Conservation (phyloP, 1,140 invertebrate genomes). For the Lepeophtheirus salmonis region DNA sequence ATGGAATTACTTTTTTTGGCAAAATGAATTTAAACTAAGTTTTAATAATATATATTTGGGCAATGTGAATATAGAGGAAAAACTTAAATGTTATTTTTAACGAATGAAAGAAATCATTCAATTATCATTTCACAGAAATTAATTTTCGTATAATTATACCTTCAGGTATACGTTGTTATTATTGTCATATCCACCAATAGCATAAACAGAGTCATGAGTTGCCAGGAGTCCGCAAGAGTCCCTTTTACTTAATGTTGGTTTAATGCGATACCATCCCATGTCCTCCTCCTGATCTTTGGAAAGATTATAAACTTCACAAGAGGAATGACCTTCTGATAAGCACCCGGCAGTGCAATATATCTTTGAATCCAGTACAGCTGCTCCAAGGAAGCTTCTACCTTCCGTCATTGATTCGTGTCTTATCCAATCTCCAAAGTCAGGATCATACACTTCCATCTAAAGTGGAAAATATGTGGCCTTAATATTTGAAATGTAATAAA, state of each 20-base stretch:
- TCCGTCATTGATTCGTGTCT: neutral
- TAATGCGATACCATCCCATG: neutral
- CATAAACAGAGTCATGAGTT: neutral
- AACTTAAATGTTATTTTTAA: too few relatives aligned
- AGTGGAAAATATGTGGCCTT: too few relatives aligned
- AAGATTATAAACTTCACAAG: neutral
- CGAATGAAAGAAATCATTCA: too few relatives aligned
- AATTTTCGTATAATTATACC: neutral
- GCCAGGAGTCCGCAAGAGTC: neutral
- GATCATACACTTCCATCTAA: neutral
- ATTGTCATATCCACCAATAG: neutral
- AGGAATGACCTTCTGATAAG: neutral
- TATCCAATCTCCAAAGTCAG: neutral
- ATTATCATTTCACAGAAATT: too few relatives aligned
- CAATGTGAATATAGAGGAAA: too few relatives aligned
- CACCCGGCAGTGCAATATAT: neutral
- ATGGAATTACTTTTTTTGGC: too few relatives aligned
- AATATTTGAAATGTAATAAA: too few relatives aligned
- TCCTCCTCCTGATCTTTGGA: neutral
- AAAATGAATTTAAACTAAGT: too few relatives aligned
- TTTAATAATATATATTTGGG: too few relatives aligned
- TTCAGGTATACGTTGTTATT: neutral
- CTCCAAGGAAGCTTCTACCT: neutral
- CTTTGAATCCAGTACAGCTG: neutral
- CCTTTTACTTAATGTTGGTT: neutral